These are phyloP conservation scores for Aphaenogaster ashmeadi DNA, from an alignment of 1,140 invertebrate genomes.

Conservation along the genomic window DNA sequence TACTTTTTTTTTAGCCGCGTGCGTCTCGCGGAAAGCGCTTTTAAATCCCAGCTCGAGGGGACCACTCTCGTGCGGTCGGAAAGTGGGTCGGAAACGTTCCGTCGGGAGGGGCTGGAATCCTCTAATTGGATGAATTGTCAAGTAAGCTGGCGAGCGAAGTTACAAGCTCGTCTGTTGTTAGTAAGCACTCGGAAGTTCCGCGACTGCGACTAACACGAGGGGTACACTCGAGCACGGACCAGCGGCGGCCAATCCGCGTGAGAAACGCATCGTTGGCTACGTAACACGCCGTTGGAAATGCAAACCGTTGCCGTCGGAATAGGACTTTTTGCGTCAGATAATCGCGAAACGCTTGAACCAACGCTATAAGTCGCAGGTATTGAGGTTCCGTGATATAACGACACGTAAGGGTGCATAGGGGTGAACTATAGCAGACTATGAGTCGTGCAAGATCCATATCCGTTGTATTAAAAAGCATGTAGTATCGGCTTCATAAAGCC, in stretches of 20 bases:
- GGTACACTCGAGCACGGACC: conserved; percentile 15
- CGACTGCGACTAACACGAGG: neutral
- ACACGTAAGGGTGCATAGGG: neutral
- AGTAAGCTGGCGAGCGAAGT: conserved; percentile 61
- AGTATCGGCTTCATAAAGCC: neutral
- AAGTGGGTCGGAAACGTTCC: conserved; percentile 39
- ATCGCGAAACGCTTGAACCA: conserved; percentile 20
- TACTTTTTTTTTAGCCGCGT: neutral
- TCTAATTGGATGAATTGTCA: conserved; percentile 74
- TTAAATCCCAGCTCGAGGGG: conserved; percentile 30
- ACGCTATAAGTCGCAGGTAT: neutral
- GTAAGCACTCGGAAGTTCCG: conserved; percentile 52
- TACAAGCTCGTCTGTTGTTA: conserved; percentile 67
- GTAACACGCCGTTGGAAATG: conserved; percentile 6
- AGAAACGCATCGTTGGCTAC: conserved; percentile 25
- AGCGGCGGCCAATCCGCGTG: conserved; percentile 49
- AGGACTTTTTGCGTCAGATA: neutral
- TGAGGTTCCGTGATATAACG: neutral
- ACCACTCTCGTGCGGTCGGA: neutral
- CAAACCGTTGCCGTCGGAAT: neutral
- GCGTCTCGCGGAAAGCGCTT: conserved; percentile 36
- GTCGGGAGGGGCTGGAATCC: conserved; percentile 53
- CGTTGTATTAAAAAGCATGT: neutral
- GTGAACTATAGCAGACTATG: neutral
- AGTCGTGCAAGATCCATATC: neutral